Evolutionary conservation across 2,113 vertebrate genomes (phyloP).

Genomic region (Ophiodon elongatus): DNA sequence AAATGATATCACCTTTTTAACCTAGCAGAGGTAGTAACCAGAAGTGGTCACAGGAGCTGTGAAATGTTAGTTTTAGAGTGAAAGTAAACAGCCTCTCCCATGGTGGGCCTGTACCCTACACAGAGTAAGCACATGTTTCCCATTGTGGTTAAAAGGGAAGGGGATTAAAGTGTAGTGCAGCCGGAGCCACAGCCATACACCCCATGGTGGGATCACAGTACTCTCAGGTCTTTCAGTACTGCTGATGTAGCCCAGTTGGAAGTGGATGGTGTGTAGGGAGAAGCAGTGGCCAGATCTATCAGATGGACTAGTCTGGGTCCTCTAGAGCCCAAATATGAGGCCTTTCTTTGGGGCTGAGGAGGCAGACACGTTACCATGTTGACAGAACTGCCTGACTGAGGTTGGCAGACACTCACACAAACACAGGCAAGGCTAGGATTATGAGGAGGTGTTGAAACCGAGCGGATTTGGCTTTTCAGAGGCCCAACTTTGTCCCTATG

Average conservation of each 20-base stretch:
- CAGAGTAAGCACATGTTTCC: slow-evolving; percentile 83
- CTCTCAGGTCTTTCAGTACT: slow-evolving; percentile 72
- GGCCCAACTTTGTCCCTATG: slow-evolving; percentile 26
- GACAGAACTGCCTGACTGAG: slow-evolving; percentile 69
- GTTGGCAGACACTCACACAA: slow-evolving; percentile 56
- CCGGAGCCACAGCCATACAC: slow-evolving; percentile 70
- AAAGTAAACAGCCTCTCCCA: slow-evolving; percentile 81
- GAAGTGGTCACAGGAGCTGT: slow-evolving; percentile 69
- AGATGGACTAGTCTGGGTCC: slow-evolving; percentile 25
- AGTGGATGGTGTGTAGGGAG: slow-evolving; percentile 48
- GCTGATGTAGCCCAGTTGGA: slow-evolving; percentile 76
- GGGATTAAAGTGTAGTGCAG: slow-evolving; percentile 79
- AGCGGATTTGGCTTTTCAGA: slow-evolving; percentile 70
- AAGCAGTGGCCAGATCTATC: slow-evolving; percentile 45
- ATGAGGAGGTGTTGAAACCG: slow-evolving; percentile 83
- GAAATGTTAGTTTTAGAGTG: slow-evolving; percentile 75
- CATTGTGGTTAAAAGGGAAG: slow-evolving; percentile 83
- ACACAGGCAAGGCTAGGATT: slow-evolving; percentile 54
- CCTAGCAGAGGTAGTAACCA: slow-evolving; percentile 39
- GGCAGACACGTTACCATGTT: slow-evolving; percentile 53
- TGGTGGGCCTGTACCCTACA: slow-evolving; percentile 81
- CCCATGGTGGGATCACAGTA: slow-evolving; percentile 80
- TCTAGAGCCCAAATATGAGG: slow-evolving; percentile 33
- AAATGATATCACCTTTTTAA: slow-evolving; percentile 39
- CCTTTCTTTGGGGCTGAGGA: slow-evolving; percentile 31